A percentile compares a stretch with the other conserved stretches of the same genome.
Evolutionary conservation across 2,113 vertebrate species (phyloP).

Genomic region (Hippocampus zosterae): DNA sequence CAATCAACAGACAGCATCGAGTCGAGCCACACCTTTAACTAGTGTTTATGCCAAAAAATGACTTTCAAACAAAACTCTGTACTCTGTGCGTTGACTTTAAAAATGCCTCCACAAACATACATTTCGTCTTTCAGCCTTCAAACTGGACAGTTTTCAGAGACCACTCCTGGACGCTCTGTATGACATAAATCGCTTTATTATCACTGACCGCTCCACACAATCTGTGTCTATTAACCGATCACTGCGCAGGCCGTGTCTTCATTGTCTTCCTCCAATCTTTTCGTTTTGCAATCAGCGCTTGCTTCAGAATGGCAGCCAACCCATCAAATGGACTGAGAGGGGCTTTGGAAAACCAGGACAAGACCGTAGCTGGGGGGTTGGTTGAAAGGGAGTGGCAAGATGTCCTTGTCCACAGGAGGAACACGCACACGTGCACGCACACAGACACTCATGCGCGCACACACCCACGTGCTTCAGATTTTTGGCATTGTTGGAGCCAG

Average conservation of each 20-base stretch:
- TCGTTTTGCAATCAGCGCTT: slow-evolving; percentile 49
- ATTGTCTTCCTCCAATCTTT: slow-evolving; percentile 34
- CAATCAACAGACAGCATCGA: background rate
- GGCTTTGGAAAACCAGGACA: slow-evolving; percentile 41
- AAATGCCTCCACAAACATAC: background rate
- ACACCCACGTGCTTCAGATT: slow-evolving; percentile 40
- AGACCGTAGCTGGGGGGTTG: slow-evolving; percentile 35
- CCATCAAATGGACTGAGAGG: slow-evolving; percentile 52
- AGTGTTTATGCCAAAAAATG: no score
- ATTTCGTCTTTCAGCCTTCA: background rate
- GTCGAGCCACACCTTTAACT: no score
- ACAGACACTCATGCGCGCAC: background rate
- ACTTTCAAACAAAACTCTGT: no score
- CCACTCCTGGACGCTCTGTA: background rate
- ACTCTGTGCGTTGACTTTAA: background rate
- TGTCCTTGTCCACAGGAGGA: slow-evolving; percentile 54
- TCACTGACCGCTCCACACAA: slow-evolving; percentile 19
- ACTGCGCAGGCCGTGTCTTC: slow-evolving; percentile 28
- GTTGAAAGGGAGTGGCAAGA: slow-evolving; percentile 36
- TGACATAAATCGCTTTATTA: background rate
- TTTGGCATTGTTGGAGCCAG: slow-evolving; percentile 43
- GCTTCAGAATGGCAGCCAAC: slow-evolving; percentile 51
- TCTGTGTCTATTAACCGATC: slow-evolving; percentile 29
- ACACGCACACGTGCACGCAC: background rate
- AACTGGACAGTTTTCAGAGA: background rate